A percentile compares a stretch with the other conserved stretches of the same genome.
Evolutionary conservation across 2,113 vertebrate genomes (phyloP).

Genomic region (Spilogale gracilis): DNA sequence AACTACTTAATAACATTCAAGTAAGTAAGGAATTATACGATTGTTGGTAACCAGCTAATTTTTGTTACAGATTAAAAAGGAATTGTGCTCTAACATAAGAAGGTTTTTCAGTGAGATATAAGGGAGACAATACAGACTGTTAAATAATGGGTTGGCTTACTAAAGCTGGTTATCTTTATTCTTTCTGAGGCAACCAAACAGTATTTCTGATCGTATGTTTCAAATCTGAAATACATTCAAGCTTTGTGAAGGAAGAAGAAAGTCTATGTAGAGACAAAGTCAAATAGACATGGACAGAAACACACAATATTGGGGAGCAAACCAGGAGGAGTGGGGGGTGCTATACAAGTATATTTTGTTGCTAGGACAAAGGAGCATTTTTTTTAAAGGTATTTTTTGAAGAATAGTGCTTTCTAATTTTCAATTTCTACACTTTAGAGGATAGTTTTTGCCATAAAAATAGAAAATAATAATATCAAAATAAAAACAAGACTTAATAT

Average conservation of each 20-base stretch:
- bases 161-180: constrained; percentile 40
- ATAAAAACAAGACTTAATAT: constrained; percentile 27
- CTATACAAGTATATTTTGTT: constrained; percentile 13
- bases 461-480: not conserved
- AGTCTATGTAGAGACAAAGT: not conserved
- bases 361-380: not conserved
- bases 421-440: constrained; percentile 43
- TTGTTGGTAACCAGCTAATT: constrained; percentile 30
- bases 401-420: constrained; percentile 16
- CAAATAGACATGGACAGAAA: constrained; percentile 22
- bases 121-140: constrained; percentile 7
- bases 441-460: constrained; percentile 17
- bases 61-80: constrained; percentile 61
- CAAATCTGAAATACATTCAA: constrained; percentile 39
- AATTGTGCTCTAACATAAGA: constrained; percentile 53
- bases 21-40: not conserved
- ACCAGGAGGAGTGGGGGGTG: not conserved
- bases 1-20: constrained; percentile 66
- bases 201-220: not conserved
- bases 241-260: not conserved
- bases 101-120: constrained; percentile 16
- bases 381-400: constrained; percentile 28
- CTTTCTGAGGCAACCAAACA: not conserved
- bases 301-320: not conserved
- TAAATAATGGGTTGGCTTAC: constrained; percentile 39